These are phyloP conservation scores for Chalcis sispes DNA, from an alignment of 2,888 invertebrate genomes.

Conservation along the genomic window DNA sequence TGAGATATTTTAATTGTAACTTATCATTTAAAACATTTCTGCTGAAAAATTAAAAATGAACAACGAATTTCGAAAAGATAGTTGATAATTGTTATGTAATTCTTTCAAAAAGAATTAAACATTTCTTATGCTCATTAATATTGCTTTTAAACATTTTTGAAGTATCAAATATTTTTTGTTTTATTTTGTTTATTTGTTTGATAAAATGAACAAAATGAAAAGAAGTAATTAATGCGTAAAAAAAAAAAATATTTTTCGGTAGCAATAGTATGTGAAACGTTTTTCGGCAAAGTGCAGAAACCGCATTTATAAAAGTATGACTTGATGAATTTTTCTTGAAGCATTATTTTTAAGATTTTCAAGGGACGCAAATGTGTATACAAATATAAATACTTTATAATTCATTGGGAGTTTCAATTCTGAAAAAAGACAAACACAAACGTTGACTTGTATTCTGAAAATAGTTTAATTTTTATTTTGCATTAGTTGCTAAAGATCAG, in stretches of 20 bases:
- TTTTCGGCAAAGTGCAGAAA: slow-evolving; percentile 23
- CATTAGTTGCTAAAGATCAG: slow-evolving; percentile 15
- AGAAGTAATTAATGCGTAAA: neutral
- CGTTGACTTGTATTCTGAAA: slow-evolving; percentile 33
- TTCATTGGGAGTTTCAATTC: slow-evolving; percentile 32
- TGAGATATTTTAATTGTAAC: no score
- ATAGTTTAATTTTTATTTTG: slow-evolving; percentile 13
- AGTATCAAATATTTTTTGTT: slow-evolving; percentile 15
- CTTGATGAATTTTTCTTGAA: slow-evolving; percentile 39
- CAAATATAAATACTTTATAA: slow-evolving; percentile 35
- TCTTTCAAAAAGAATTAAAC: neutral
- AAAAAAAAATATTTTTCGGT: slow-evolving; percentile 39
- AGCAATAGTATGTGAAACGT: slow-evolving; percentile 20
- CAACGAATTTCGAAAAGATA: slow-evolving; percentile 34
- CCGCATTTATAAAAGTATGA: slow-evolving; percentile 46
- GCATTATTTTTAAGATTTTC: slow-evolving; percentile 52
- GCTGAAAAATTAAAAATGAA: slow-evolving; percentile 5
- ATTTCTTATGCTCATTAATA: neutral
- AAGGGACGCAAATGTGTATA: slow-evolving; percentile 40
- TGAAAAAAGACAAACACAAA: slow-evolving; percentile 13
- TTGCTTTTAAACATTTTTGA: slow-evolving; percentile 19
- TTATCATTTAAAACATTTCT: no score
- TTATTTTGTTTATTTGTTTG: slow-evolving; percentile 6
- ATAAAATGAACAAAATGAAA: slow-evolving; percentile 7
- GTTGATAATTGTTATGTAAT: slow-evolving; percentile 7